These are phyloP conservation scores for Zeugodacus cucurbitae DNA, from an alignment of 1,140 invertebrate genomes.

Conservation along the genomic window DNA sequence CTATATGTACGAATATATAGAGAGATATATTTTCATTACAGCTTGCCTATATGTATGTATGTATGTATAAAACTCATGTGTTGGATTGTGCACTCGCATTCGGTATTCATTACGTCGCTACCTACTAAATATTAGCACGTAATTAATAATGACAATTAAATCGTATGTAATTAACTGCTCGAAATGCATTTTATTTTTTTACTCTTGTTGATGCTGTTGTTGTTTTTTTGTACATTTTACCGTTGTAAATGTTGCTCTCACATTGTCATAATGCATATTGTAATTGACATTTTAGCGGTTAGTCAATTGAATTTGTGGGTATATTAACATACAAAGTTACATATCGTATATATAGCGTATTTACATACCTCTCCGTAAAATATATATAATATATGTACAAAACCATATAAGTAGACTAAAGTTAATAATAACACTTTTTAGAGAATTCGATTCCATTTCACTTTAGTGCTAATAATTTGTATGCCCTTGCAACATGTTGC, in stretches of 20 bases:
- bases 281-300: slow-evolving; percentile 17
- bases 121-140: slow-evolving; percentile 23
- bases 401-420: no score
- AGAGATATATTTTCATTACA: no score
- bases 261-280: background rate
- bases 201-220: background rate
- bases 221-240: background rate
- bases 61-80: background rate
- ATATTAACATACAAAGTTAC: background rate
- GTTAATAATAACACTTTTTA: no score
- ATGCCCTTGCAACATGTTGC: no score
- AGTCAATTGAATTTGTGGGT: background rate
- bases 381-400: no score
- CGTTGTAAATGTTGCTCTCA: background rate
- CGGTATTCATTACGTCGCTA: background rate
- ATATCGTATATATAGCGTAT: background rate
- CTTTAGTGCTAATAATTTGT: no score
- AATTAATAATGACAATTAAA: slow-evolving; percentile 32
- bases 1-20: no score
- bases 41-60: background rate
- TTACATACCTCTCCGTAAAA: background rate
- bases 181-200: background rate
- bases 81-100: background rate
- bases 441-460: no score
- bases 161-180: background rate